phyloP scores from a whole-genome alignment of 1,140 invertebrate species.

The Semibalanus balanoides region DNA sequence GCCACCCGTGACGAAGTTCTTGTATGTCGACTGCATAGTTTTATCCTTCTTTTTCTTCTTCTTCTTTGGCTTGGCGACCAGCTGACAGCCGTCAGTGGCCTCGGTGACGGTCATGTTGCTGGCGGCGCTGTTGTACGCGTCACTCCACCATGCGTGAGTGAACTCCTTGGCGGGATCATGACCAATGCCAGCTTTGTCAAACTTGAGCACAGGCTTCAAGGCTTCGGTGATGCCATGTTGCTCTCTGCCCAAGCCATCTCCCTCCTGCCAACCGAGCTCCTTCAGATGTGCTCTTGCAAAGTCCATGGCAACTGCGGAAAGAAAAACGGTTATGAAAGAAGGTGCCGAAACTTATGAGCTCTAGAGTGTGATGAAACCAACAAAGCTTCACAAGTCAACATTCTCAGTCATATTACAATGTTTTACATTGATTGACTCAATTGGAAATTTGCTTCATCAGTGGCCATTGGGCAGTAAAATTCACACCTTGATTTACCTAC shows the following conservation, averaged over 20 bases:
- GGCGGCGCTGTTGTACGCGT: constrained; percentile 54
- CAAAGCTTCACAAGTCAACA: too few species aligned
- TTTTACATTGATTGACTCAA: too few species aligned
- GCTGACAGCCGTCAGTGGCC: constrained; percentile 28
- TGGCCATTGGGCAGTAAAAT: too few species aligned
- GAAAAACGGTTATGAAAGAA: background rate
- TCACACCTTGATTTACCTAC: too few species aligned
- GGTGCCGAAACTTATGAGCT: too few species aligned
- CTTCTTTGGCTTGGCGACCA: constrained; percentile 31
- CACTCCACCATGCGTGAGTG: constrained; percentile 67
- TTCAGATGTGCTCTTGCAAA: background rate
- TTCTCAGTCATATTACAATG: too few species aligned
- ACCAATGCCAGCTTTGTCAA: constrained; percentile 59
- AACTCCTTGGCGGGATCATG: constrained; percentile 52
- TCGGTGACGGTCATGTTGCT: constrained; percentile 40
- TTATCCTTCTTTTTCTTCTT: constrained; percentile 21
- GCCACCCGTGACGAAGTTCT: constrained; percentile 39
- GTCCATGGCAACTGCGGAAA: background rate
- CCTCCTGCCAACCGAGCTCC: constrained; percentile 23
- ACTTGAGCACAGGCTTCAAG: constrained; percentile 58
- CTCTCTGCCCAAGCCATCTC: constrained; percentile 62
- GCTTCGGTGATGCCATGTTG: constrained; percentile 56
- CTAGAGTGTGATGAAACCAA: too few species aligned
- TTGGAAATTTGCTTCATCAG: too few species aligned
- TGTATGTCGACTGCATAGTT: constrained; percentile 33